Evolutionary conservation across 2,113 vertebrate genomes (phyloP), one percentile per base, ranked within the genome.

Genomic region (Apodemus speciosus): DNA sequence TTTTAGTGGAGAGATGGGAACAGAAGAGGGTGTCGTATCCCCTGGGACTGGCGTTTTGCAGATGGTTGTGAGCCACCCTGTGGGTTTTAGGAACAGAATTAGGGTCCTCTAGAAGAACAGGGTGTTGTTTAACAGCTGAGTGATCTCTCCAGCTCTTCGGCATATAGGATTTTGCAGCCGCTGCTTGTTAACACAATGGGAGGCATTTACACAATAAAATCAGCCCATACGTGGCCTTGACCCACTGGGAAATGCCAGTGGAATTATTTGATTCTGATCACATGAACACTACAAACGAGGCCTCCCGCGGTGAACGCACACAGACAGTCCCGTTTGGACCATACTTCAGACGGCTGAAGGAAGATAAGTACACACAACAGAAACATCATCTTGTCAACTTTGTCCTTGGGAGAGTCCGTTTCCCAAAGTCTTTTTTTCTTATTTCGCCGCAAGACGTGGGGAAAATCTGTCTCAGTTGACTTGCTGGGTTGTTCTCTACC

Each of bases 401-500:
- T 4, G 10, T 14, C 66, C 27, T 51, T 27, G 1, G 38, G 51
- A 53, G 20, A 73, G 64, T 4, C 6, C 1, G 4, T 56, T 85
- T 85, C 49, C 81, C 5, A 2, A 13, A 23, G 13, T 16, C 6
- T 16, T 25, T 21, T n/a, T 25, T 51, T 40, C 40, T n/a, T 35
- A 0, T 25, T 30, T 49, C n/a, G 7, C 5, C 21, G 9, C 10
- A 64, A 9, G 43, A 3, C 4, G 40, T 27, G 86, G 69, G 40
- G 40, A 40, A n/a, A 93, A 46, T 35, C 32, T 4, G 13, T 69
- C 46, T 85, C 9, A 1, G 35, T 18, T 11, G 18, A 1, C 38
- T 20, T 0, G 38, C 30, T 4, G 3, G 58, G 20, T 25, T 23
- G 13, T 18, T 5, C 15, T 6, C 9, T 43, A 27, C 9, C 23